phyloP scores from a whole-genome alignment of 2,113 vertebrate species.

The Todiramphus saurophagus region DNA sequence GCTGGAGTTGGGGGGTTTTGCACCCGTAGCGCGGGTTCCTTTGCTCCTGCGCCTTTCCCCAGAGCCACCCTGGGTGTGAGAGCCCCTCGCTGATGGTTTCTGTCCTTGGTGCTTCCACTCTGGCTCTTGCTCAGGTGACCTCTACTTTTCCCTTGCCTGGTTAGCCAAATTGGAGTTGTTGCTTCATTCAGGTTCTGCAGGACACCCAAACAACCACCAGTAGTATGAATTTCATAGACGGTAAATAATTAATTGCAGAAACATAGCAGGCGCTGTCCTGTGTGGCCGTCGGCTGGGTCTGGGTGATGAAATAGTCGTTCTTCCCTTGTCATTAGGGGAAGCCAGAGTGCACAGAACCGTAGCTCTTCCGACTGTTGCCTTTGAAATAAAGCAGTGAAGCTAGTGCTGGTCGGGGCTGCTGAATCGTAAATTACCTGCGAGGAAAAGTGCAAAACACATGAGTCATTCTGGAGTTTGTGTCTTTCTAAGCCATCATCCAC shows the following conservation, averaged over 20 bases:
- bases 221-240: neutral
- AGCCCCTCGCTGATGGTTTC: neutral
- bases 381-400: neutral
- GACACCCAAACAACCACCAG: fast-evolving
- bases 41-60: neutral
- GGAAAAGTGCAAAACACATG: neutral
- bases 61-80: too few relatives aligned
- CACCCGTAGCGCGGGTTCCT: fast-evolving
- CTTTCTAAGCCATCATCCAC: neutral
- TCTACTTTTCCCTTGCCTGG: neutral
- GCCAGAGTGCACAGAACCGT: neutral
- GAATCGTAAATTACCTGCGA: neutral
- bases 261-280: fast-evolving
- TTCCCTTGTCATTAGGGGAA: fast-evolving
- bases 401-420: neutral
- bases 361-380: neutral
- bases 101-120: fast-evolving
- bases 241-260: neutral
- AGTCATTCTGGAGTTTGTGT: neutral
- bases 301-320: fast-evolving
- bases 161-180: neutral
- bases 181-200: neutral
- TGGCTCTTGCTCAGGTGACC: neutral
- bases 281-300: neutral
- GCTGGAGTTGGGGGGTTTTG: too few relatives aligned